Evolutionary conservation across 2,113 vertebrate species (phyloP).

Genomic region (Pongo pygmaeus): DNA sequence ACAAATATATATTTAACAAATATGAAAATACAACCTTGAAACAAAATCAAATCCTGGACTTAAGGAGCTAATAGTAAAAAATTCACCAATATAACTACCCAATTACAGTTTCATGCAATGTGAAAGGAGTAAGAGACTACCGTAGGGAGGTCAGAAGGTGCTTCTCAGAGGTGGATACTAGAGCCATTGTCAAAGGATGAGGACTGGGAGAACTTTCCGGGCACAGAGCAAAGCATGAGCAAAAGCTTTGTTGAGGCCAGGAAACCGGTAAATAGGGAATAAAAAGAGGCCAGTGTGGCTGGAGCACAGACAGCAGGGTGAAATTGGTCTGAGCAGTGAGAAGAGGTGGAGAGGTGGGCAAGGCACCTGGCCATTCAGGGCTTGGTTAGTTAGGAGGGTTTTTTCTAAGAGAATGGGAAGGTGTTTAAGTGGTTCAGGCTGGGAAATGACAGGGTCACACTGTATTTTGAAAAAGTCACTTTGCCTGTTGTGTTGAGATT

Average conservation of each 20-base stretch:
- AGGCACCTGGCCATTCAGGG: neutral
- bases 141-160: neutral
- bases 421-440: neutral
- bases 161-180: neutral
- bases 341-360: neutral
- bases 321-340: neutral
- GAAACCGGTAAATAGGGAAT: neutral
- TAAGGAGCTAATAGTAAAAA: neutral
- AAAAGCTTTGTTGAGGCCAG: neutral
- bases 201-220: neutral
- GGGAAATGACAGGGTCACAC: neutral
- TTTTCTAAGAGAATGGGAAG: neutral
- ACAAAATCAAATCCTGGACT: conserved; percentile 15
- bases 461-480: neutral
- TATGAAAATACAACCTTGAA: neutral
- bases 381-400: neutral
- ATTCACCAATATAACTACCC: neutral
- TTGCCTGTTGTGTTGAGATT: neutral
- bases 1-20: conserved; percentile 2
- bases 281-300: neutral
- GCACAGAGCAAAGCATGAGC: neutral
- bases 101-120: neutral
- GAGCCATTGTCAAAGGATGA: neutral
- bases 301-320: neutral
- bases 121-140: neutral